phyloP scores from a whole-genome alignment of 2,888 invertebrate species.

The Zonitis immaculata region DNA sequence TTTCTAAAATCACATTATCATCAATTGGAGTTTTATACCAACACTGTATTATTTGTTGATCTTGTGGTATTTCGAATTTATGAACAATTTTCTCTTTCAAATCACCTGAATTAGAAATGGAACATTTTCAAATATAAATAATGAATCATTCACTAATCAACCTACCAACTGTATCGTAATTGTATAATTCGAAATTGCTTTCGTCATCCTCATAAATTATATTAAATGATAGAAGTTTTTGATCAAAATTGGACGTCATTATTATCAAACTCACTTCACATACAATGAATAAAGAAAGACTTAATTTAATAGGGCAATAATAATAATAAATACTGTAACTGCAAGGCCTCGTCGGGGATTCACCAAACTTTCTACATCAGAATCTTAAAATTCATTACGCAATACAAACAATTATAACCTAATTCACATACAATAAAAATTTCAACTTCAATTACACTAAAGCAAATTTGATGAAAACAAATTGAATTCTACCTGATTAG shows the following conservation, averaged over 20 bases:
- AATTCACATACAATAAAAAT: too few relatives aligned
- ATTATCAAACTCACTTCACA: too few relatives aligned
- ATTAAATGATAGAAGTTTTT: neutral
- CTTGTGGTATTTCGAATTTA: constrained; percentile 21
- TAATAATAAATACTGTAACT: too few relatives aligned
- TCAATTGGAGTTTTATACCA: constrained; percentile 23
- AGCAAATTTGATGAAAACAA: too few relatives aligned
- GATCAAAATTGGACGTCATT: neutral
- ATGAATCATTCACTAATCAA: too few relatives aligned
- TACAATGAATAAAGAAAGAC: too few relatives aligned
- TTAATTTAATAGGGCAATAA: neutral
- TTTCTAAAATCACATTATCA: constrained; percentile 23
- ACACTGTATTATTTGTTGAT: constrained; percentile 26
- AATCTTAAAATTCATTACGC: too few relatives aligned
- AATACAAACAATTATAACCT: too few relatives aligned
- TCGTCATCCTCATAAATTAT: neutral
- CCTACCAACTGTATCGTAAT: neutral
- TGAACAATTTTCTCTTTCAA: constrained; percentile 14
- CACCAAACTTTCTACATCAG: neutral
- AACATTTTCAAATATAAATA: neutral
- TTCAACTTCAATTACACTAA: too few relatives aligned
- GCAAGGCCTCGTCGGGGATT: neutral
- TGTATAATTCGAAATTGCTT: neutral
- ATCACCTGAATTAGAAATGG: constrained; percentile 2
- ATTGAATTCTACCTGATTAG: too few relatives aligned